phyloP scores from a whole-genome alignment of 2,888 invertebrate species.

The Caenorhabditis macrosperma region DNA sequence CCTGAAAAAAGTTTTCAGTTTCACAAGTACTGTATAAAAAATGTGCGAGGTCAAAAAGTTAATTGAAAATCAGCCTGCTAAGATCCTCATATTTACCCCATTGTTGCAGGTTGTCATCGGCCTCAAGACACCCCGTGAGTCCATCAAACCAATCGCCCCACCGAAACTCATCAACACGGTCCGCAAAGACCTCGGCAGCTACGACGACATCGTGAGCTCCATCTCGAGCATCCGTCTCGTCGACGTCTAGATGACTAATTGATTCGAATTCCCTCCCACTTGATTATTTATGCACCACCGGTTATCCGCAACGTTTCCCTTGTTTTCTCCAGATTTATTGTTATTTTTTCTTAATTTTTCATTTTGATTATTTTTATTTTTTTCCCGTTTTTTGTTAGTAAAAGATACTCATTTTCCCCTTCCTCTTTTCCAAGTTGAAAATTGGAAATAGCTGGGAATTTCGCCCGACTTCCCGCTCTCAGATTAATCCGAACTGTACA shows the following conservation, averaged over 20 bases:
- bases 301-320: too few relatives aligned
- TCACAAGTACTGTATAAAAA: too few relatives aligned
- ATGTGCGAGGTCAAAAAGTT: too few relatives aligned
- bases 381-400: too few relatives aligned
- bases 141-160: slow-evolving; percentile 15
- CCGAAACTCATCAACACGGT: slow-evolving; percentile 43
- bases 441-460: too few relatives aligned
- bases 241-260: background rate
- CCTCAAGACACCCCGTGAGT: slow-evolving; percentile 9
- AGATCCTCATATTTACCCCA: too few relatives aligned
- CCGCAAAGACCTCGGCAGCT: slow-evolving; percentile 35
- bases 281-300: too few relatives aligned
- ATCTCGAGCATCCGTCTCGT: slow-evolving; percentile 27
- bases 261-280: background rate
- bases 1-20: too few relatives aligned
- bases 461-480: too few relatives aligned
- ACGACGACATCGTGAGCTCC: slow-evolving; percentile 24
- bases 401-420: background rate
- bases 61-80: too few relatives aligned
- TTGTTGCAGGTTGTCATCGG: slow-evolving; percentile 29
- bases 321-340: too few relatives aligned
- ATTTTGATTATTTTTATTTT: background rate
- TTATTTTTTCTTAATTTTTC: background rate
- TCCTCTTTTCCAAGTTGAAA: too few relatives aligned
- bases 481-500: background rate